Base-by-base conservation (phyloP, 2,797 vertebrate genomes). In the Myotis daubentonii region DNA sequence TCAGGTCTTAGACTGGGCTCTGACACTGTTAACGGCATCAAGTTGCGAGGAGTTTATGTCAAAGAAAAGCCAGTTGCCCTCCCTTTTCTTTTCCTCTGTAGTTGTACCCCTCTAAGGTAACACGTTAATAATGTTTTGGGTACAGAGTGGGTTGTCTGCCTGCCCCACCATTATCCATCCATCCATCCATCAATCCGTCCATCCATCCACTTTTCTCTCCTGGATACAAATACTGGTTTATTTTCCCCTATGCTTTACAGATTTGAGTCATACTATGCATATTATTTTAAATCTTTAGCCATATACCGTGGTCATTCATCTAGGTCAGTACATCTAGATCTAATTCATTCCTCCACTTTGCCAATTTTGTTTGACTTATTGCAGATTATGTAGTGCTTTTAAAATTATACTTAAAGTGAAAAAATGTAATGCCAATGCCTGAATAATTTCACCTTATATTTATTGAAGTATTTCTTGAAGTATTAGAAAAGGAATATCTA, bases 331-430 rank as follows among this genome's bases (percentile, higher is more conserved):
- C 3, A 51, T 87, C 87, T 89, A 68, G 38, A 28, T 89, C 75
- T 79, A 68, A 55, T 62, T 81, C 23, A 93, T 84, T 83, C 10
- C 36, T 92, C 28, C 66, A 47, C 81, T 36, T 86, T 79, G 49
- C n/a, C 80, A 57, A 1, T 82, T 10, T 78, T 65, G 8, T 93
- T 89, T 78, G 57, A 74, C 79, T 89, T 95, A 85, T 91, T 94
- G n/a, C 44, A 87, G 36, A 30, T 3, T 87, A 44, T 38, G 23
- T 55, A 15, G 89, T 68, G 55, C 51, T 95, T 94, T 95, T 83
- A 78, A 89, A 95, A 94, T 17, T 44, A 15, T 80, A 78, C 84
- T 89, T 93, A 91, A 89, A 81, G 41, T 95, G 87, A 94, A 92
- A 86, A 86, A 94, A 72, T 84, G 8, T 88, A 83, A 75, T 94